phyloP scores from a whole-genome alignment of 2,797 vertebrate genomes.

The Pangasius macronema region DNA sequence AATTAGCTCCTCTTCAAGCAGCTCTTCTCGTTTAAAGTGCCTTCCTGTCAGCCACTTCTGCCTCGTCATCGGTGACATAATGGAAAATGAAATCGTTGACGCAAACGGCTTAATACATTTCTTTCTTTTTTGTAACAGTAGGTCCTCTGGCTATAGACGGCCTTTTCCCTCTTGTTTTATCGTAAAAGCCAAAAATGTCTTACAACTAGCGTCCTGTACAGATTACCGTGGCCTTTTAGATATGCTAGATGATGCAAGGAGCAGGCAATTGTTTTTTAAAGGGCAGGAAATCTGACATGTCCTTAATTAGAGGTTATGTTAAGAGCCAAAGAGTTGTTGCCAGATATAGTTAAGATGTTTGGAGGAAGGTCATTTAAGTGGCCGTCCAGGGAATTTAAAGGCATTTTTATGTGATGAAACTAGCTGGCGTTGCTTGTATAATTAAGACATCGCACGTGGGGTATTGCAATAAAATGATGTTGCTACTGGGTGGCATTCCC shows the following conservation, averaged over 20 bases:
- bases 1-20: constrained; percentile 11
- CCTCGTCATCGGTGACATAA: constrained; percentile 23
- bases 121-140: constrained; percentile 19
- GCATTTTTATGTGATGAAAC: background rate
- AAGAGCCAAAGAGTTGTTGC: constrained; percentile 6
- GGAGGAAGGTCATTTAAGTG: constrained; percentile 10
- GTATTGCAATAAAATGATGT: background rate
- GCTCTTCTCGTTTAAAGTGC: constrained; percentile 33
- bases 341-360: constrained; percentile 6
- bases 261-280: constrained; percentile 39
- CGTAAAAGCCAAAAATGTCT: constrained; percentile 72
- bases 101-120: background rate
- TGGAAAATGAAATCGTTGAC: constrained; percentile 18
- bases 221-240: constrained; percentile 33
- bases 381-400: background rate
- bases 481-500: background rate
- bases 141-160: constrained; percentile 40
- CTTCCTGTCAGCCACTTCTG: constrained; percentile 15
- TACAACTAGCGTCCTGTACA: constrained; percentile 75
- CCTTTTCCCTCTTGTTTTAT: constrained; percentile 34
- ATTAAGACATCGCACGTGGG: constrained; percentile 6
- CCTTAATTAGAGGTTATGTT: constrained; percentile 30
- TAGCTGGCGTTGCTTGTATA: background rate
- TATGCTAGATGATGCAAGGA: constrained; percentile 50
- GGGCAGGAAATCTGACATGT: constrained; percentile 30